Evolutionary conservation across 2,113 vertebrate species (phyloP), one percentile per base, ranked within the genome.

Genomic region (Andinoacara biseriatus): DNA sequence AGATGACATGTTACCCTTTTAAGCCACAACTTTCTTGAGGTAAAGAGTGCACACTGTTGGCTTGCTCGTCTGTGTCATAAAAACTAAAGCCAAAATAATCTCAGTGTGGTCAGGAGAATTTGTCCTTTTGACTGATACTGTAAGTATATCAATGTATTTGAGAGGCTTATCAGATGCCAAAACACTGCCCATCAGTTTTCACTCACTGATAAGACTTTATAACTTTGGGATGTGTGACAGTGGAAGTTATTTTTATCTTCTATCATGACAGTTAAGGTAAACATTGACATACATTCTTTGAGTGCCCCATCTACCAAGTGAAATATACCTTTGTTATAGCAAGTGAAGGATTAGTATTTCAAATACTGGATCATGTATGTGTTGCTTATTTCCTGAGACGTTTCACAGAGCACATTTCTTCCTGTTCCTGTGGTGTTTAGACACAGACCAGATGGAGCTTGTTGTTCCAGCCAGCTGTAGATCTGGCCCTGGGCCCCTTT

Each of bases 391-490:
- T 86, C 33, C 49, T 17, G 33, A 24, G 26, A 54, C 14, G 26
- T 52, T 74, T 82, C 31, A 43, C 33, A 2, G 81, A 69, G 14
- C 69, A 10, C 3, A 31, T 77, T 63, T 76, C 38, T 69, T 76
- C 29, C 15, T 74, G 58, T 76, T 76, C 43, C 65, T 58, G 38
- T 49, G 3, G 74, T 3, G 77, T 81, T 72, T 49, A 67, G 63
- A 86, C 56, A 17, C 11, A 33, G 56, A 72, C 10, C 86, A 90
- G 89, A 87, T 90, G 81, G 40, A 63, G 74, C 58, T 86, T 89
- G 90, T 90, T 92, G 81, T 85, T 89, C 9, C 57, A 74, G 65
- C 11, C 83, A 87, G 87, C 85, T 88, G 90, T 81, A 69, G 5
- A 14, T 78, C 77, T 85, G 90, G 69, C 81, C 58, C 24, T 17